These are phyloP conservation scores for Anser cygnoides DNA, from an alignment of 2,113 vertebrate genomes.

Conservation along the genomic window DNA sequence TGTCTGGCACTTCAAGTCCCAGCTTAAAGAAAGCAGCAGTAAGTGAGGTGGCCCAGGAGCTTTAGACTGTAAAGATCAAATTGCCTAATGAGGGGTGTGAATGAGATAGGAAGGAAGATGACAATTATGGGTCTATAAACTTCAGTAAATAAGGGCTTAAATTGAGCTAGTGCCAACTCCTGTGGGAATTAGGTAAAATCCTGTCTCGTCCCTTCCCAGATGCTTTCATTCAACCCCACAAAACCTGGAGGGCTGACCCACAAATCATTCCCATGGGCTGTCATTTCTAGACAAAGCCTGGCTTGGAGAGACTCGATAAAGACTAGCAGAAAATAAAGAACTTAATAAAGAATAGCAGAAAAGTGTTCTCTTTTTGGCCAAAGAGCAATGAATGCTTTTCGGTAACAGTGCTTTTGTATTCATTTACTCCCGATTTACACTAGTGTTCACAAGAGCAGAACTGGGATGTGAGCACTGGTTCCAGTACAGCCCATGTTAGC, in stretches of 20 bases:
- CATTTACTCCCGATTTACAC: not conserved
- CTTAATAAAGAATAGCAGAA: not conserved
- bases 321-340: not conserved
- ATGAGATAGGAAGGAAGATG: not conserved
- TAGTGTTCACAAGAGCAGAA: not conserved
- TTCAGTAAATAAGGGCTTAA: not conserved
- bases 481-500: not conserved
- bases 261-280: accelerated
- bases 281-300: not conserved
- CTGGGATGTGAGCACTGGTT: not conserved
- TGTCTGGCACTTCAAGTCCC: not conserved
- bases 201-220: not conserved
- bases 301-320: not conserved
- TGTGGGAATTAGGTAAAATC: not conserved
- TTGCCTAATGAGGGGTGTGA: not conserved
- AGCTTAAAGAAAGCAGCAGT: not conserved
- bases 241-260: not conserved
- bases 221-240: not conserved
- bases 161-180: not conserved
- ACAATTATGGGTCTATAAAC: not conserved
- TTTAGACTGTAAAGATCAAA: not conserved
- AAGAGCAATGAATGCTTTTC: not conserved
- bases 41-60: not conserved
- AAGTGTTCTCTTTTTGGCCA: not conserved
- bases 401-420: not conserved